Conservation (phyloP, 2,797 vertebrate genomes). For the Paramormyrops hopkinsi region DNA sequence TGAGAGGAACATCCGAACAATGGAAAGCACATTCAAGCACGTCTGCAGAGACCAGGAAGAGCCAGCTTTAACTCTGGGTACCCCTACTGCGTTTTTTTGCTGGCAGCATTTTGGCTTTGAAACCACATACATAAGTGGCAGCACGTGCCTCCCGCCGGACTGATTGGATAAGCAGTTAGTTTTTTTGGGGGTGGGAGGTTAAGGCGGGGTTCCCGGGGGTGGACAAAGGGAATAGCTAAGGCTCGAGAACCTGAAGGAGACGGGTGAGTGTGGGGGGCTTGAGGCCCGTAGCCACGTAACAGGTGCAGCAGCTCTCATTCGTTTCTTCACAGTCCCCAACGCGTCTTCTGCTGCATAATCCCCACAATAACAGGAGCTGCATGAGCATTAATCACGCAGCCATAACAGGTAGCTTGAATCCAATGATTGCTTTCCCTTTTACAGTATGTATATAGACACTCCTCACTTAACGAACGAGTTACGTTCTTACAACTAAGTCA, state of each 20-base stretch:
- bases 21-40: neutral
- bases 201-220: slow-evolving; percentile 33
- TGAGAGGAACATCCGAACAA: neutral
- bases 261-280: slow-evolving; percentile 21
- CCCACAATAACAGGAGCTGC: neutral
- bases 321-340: neutral
- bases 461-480: neutral
- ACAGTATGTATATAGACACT: neutral
- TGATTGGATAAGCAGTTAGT: slow-evolving; percentile 44
- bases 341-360: neutral
- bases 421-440: neutral
- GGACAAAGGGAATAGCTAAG: slow-evolving; percentile 34
- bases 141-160: slow-evolving; percentile 48
- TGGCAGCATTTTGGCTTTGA: slow-evolving; percentile 35
- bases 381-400: neutral
- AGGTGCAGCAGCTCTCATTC: slow-evolving; percentile 48
- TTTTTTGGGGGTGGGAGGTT: slow-evolving; percentile 47
- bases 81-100: neutral
- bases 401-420: neutral
- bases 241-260: slow-evolving; percentile 40
- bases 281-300: slow-evolving; percentile 33
- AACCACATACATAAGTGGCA: slow-evolving; percentile 60
- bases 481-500: neutral
- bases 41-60: neutral
- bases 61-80: neutral